Evolutionary conservation across 2,888 invertebrate genomes (phyloP), one percentile per base, ranked within the genome.

Genomic region (Phyllotreta striolata): DNA sequence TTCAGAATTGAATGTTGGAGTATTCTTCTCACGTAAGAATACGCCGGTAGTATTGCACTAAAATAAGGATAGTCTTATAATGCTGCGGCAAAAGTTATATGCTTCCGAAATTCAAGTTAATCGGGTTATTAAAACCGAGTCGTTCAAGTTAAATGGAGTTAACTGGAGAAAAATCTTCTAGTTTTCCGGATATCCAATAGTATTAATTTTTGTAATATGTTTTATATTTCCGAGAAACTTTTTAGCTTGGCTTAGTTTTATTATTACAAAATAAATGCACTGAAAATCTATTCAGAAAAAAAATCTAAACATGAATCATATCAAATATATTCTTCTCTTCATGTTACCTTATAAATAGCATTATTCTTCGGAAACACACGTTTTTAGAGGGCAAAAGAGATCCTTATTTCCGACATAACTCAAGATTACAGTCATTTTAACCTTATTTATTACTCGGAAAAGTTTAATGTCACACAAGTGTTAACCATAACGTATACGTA

Each of bases 391-490:
- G 8, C 13, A 24, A 34, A 47, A 47, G 9, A 12, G 24, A 9
- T 38, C 39, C 24, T 57, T 62, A 68, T 68, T 67, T 70, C 68
- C 70, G 71, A 77, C 78, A 80, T 80, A 79, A 78, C 76, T 80
- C 77, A 79, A 78, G 80, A 80, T 79, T 80, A 79, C 68, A 67
- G 67, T 70, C 72, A 66, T 72, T 73, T 72, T 72, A 69, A 71
- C 70, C 66, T 73, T 78, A 80, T 80, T 80, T 80, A 80, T 76
- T 70, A 73, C 74, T 1, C 73, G 73, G 79, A 79, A 77, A 78
- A 79, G 77, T 78, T 75, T 78, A 78, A 79, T 77, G 78, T 78
- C 76, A 68, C 70, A 68, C 79, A 78, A 77, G 77, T 79, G 80
- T 73, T 72, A 63, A 59, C n/a, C 55, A 55, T 24, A 47, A 62